Evolutionary conservation across 1,140 invertebrate genomes (phyloP), one percentile per base, ranked within the genome.

Genomic region (Brachionus asplanchnoidis): DNA sequence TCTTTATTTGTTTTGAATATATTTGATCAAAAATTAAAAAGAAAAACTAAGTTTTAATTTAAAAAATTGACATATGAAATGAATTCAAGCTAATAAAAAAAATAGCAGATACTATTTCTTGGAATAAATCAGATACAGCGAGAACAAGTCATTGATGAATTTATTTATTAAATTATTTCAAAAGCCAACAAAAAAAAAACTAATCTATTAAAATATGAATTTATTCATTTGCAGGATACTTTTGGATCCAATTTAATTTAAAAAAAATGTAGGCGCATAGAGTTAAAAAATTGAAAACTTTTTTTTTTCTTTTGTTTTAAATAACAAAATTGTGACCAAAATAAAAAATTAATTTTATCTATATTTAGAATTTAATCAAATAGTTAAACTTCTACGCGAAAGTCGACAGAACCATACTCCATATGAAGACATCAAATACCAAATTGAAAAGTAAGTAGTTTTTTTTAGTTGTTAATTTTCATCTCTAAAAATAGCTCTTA

Each of bases 291-390:
- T 17, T n/a, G 17, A 56, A 6, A 53, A 53, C 6, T 23, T 8
- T 32, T 36, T 70, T 14, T 28, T 32, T 23, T 17, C 6, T 23
- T 8, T 32, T 36, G 36, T 14, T 28, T 32, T 23, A 36, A 36
- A 36, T 36, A n/a, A 11, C n/a, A 32, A 3, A 70, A 36, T 11
- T 70, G 66, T 40, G 66, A 36, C 28, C n/a, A 50, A 77, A 77
- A 77, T 46, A 50, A 50, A 7, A 46, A 77, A 14, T 75, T 75
- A 36, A 73, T 42, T 42, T 20, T 28, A 50, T 53, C 26, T 77
- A 50, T 50, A 50, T 77, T 50, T 50, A 77, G 73, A 77, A 26
- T 77, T 77, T 50, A 50, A 77, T 77, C 73, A 77, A 77, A 77
- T 77, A 46, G 44, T 28, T 12, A 77, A 50, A 77, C 17, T 77